Base-by-base conservation (phyloP, 2,797 vertebrate species). In the Onychomys leucogaster region DNA sequence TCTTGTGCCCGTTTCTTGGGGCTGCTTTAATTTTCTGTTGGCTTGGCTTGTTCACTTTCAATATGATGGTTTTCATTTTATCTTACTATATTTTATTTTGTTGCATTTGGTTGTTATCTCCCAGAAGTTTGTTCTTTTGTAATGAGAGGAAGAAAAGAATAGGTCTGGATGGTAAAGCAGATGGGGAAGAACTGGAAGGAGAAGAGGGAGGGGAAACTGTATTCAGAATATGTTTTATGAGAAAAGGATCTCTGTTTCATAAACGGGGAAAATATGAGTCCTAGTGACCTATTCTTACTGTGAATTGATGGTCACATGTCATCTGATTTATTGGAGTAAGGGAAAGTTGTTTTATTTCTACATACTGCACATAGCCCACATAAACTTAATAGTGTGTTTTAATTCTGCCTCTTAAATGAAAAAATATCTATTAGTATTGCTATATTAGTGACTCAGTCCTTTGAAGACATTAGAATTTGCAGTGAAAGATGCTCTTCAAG, bases 371-470 rank as follows among this genome's bases (percentile, higher is more conserved):
- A 46, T 55, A 71, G 29, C 0, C 52, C 27, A 43, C 80, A 52
- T 73, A 67, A 90, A 96, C 49, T 41, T 63, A 83, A 52, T 14
- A 89, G 91, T 61, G 2, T 43, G 43, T 89, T 94, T 90, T 71
- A 91, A 88, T 43, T 91, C 9, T 61, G 13, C 27, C 43, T 90
- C 37, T 75, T 6, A 75, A 76, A 83, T 80, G 67, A 69, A 91
- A n/a, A 95, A 93, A 77, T 34, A 23, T 86, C 37, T 77, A 95
- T 91, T 93, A 32, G 91, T 77, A 88, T 83, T 93, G 65, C 88
- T 67, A 17, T 78, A 34, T 65, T n/a, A 85, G 90, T 85, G 85
- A 88, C 25, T 90, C 14, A 67, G 0, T 83, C 55, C 25, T 92
- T 91, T 86, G 59, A 88, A 90, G 25, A 4, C 84, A 81, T 78